A percentile compares a stretch with the other conserved stretches of the same genome.
Evolutionary conservation across 2,797 vertebrate species (phyloP).

Genomic region (Microctenopoma stevenorrisi): DNA sequence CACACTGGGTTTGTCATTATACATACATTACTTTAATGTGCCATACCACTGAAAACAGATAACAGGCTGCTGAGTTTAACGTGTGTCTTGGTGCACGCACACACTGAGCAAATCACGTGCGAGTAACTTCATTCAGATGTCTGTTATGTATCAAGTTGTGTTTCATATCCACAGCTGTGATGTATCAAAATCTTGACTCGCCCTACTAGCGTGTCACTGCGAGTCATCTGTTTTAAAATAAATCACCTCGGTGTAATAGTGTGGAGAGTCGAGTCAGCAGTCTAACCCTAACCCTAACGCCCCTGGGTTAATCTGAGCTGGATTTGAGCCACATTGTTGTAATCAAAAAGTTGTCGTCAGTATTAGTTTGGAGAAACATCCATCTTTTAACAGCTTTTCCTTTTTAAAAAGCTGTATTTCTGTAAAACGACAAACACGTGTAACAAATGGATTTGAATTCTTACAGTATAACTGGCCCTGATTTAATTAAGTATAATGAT

Average conservation of each 20-base stretch:
- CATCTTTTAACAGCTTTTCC: constrained; percentile 1
- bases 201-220: constrained; percentile 19
- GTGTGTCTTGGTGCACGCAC: not conserved
- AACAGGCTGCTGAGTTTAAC: too few species aligned
- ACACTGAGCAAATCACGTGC: not conserved
- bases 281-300: too few species aligned
- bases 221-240: constrained; percentile 49
- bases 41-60: not conserved
- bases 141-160: constrained; percentile 28
- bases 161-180: constrained; percentile 55
- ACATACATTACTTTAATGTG: constrained; percentile 3
- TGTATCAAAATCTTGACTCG: constrained; percentile 55
- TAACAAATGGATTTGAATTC: constrained; percentile 1
- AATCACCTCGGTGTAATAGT: constrained; percentile 27
- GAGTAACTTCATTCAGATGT: constrained; percentile 11
- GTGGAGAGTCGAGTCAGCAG: constrained; percentile 33
- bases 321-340: constrained; percentile 2
- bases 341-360: constrained; percentile 21
- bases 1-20: constrained; percentile 35
- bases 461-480: not conserved
- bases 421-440: not conserved
- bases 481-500: not conserved
- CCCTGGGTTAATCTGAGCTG: constrained; percentile 1
- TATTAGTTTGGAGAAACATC: constrained; percentile 1
- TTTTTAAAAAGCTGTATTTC: not conserved